A percentile compares a stretch with the other conserved stretches of the same genome.
Evolutionary conservation across 2,113 vertebrate genomes (phyloP).

Genomic region (Cyprinus carpio): DNA sequence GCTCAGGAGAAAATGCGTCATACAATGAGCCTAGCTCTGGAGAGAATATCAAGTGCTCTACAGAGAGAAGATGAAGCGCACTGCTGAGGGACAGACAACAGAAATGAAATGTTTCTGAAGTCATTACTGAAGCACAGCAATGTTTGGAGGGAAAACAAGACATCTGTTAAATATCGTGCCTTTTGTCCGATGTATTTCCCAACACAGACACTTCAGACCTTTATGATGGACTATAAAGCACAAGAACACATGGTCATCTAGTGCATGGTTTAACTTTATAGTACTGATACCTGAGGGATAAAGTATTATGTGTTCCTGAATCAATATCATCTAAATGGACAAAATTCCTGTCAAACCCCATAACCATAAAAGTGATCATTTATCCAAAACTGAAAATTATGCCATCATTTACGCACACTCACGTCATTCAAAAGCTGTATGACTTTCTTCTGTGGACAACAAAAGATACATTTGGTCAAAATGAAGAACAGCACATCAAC

Average conservation of each 20-base stretch:
- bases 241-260: background rate
- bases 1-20: slow-evolving; percentile 12
- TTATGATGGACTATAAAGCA: background rate
- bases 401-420: background rate
- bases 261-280: background rate
- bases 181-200: slow-evolving; percentile 16
- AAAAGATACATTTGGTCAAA: background rate
- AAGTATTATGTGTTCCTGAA: background rate
- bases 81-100: slow-evolving; percentile 4
- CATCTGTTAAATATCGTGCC: background rate
- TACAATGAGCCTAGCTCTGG: background rate
- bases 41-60: slow-evolving; percentile 24
- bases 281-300: background rate
- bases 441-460: background rate
- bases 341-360: background rate
- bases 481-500: background rate
- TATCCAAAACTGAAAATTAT: background rate
- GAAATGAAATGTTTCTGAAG: slow-evolving; percentile 23
- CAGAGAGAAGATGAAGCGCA: slow-evolving; percentile 1
- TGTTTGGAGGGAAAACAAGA: background rate
- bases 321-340: background rate
- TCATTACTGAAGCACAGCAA: background rate
- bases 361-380: background rate
- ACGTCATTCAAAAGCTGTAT: background rate
- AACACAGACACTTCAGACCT: background rate